These are phyloP conservation scores for Melanerpes formicivorus DNA, from an alignment of 2,113 vertebrate species.

Conservation along the genomic window DNA sequence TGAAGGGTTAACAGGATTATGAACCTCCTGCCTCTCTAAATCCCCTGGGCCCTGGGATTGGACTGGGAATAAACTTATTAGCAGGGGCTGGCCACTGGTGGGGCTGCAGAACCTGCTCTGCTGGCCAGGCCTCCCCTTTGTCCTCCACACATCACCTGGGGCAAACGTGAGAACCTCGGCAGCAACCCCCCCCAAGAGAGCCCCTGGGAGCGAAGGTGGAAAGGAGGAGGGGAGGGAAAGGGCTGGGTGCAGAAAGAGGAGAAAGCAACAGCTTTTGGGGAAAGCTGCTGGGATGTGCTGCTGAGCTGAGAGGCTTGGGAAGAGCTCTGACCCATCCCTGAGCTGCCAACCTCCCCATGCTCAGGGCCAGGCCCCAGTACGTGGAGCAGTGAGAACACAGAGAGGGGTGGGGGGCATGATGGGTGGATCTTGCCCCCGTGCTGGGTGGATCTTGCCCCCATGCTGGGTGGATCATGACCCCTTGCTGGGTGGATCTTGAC, in stretches of 20 bases:
- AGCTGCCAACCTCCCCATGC: rapidly evolving
- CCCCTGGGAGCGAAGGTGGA: background rate
- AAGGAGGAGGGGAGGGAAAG: background rate
- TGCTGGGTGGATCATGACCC: no score
- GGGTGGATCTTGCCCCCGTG: no score
- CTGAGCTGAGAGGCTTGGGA: background rate
- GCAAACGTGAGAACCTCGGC: rapidly evolving
- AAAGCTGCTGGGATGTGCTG: rapidly evolving
- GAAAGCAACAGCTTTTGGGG: background rate
- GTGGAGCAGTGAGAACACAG: rapidly evolving
- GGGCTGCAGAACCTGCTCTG: background rate
- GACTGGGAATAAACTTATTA: slow-evolving; percentile 44
- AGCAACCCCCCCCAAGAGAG: background rate
- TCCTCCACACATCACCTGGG: rapidly evolving
- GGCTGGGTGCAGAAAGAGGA: rapidly evolving
- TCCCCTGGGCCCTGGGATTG: slow-evolving; percentile 31
- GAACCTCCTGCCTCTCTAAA: slow-evolving; percentile 31
- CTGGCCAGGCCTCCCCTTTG: rapidly evolving
- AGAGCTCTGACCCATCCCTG: background rate
- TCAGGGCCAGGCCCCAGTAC: background rate
- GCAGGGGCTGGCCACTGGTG: background rate
- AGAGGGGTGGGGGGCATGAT: rapidly evolving
- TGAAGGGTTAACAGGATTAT: slow-evolving; percentile 61
- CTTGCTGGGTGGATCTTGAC: no score
- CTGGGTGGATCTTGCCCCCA: no score